Evolutionary conservation across 2,113 vertebrate genomes (phyloP).

Genomic region (Casuarius casuarius): DNA sequence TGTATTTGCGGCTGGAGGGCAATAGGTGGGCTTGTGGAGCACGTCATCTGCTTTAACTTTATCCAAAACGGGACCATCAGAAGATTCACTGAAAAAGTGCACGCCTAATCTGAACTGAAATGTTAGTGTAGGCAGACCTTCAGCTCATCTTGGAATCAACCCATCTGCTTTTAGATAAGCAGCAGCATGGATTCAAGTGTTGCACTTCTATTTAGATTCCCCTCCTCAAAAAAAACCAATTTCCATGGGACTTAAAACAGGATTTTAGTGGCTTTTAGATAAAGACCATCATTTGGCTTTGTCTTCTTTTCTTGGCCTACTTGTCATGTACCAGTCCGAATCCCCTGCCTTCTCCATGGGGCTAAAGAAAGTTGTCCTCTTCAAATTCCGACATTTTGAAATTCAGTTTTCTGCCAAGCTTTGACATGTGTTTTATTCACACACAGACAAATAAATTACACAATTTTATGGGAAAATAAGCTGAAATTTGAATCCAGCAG

Average conservation of each 20-base stretch:
- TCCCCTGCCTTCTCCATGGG: neutral
- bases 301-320: neutral
- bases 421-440: neutral
- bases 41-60: neutral
- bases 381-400: neutral
- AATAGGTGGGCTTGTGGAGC: neutral
- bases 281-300: neutral
- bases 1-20: neutral
- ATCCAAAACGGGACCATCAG: fast-evolving
- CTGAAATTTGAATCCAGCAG: neutral
- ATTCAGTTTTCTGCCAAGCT: neutral
- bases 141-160: neutral
- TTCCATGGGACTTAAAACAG: neutral
- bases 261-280: neutral
- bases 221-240: neutral
- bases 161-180: neutral
- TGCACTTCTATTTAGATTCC: neutral
- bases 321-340: neutral
- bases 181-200: neutral
- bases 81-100: neutral
- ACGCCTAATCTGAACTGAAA: neutral
- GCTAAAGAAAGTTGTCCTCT: neutral
- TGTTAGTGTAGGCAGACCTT: neutral
- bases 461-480: neutral
- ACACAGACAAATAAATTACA: neutral